Percentiles rank a stretch among this genome's conserved stretches.
Evolutionary conservation across 2,888 invertebrate species (phyloP).

Genomic region (Zygaena filipendulae): DNA sequence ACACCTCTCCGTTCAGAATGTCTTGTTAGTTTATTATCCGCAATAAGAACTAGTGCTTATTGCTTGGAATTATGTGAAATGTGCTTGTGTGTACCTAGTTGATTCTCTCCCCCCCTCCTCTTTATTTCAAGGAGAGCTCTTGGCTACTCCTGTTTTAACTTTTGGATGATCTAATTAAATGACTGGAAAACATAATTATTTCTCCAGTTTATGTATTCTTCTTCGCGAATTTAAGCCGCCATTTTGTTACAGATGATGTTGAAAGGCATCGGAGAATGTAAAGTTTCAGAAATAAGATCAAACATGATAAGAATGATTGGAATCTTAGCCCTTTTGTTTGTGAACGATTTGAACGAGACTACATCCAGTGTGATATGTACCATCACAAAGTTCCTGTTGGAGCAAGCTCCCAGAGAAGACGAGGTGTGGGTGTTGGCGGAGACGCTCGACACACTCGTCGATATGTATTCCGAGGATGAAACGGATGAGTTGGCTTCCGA

Average conservation of each 20-base stretch:
- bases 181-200: too few species aligned
- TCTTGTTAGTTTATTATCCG: slow-evolving; percentile 2
- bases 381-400: slow-evolving; percentile 71
- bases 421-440: slow-evolving; percentile 81
- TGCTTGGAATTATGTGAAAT: too few species aligned
- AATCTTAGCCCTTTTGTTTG: slow-evolving; percentile 59
- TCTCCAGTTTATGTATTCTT: too few species aligned
- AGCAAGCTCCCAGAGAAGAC: slow-evolving; percentile 68
- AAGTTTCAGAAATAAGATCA: slow-evolving; percentile 65
- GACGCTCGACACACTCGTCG: slow-evolving; percentile 79
- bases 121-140: too few species aligned
- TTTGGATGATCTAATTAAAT: too few species aligned
- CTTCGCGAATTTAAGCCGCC: neutral
- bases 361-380: slow-evolving; percentile 41
- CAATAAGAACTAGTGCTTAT: too few species aligned
- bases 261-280: slow-evolving; percentile 60
- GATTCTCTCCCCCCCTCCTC: too few species aligned
- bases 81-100: too few species aligned
- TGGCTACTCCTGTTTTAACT: too few species aligned
- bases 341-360: slow-evolving; percentile 41
- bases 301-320: slow-evolving; percentile 71
- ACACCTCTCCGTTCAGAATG: too few species aligned
- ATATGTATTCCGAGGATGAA: slow-evolving; percentile 82
- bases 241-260: slow-evolving; percentile 55
- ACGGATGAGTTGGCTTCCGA: slow-evolving; percentile 73